phyloP scores from a whole-genome alignment of 35 echinoderm and acorn worm genomes.

The Apostichopus japonicus region DNA sequence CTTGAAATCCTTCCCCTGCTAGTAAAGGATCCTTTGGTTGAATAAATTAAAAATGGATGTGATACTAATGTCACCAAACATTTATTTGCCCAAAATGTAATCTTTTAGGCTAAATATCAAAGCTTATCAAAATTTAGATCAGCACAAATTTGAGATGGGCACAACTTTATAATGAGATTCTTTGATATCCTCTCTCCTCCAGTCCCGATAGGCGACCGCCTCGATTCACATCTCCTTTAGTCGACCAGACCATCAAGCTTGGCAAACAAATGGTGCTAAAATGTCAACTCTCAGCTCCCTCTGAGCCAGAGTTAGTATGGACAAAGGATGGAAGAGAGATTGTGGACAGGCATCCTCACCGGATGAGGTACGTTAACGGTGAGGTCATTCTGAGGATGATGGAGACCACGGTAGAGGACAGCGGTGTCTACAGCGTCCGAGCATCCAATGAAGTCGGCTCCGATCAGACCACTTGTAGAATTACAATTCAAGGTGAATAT shows the following conservation, averaged over 20 bases:
- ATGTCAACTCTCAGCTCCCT: slow-evolving; percentile 42
- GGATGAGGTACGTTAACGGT: slow-evolving; percentile 69
- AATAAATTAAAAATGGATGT: too few species aligned
- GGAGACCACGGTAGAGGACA: slow-evolving; percentile 64
- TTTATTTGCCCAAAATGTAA: too few species aligned
- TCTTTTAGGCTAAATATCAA: too few species aligned
- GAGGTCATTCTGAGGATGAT: slow-evolving; percentile 55
- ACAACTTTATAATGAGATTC: not conserved
- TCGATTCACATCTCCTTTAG: slow-evolving; percentile 7
- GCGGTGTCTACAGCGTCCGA: slow-evolving; percentile 53
- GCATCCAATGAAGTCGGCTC: slow-evolving; percentile 60
- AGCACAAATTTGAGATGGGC: too few species aligned
- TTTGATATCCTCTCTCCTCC: not conserved
- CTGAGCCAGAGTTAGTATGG: slow-evolving; percentile 36
- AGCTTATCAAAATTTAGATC: too few species aligned
- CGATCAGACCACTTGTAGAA: slow-evolving; percentile 42
- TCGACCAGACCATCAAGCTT: slow-evolving; percentile 53
- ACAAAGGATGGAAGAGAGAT: slow-evolving; percentile 51
- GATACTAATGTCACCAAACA: too few species aligned
- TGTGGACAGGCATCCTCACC: slow-evolving; percentile 48
- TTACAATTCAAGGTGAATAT: slow-evolving; percentile 47
- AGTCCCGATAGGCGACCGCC: slow-evolving; percentile 50
- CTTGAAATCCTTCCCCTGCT: too few species aligned
- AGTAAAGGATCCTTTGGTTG: too few species aligned
- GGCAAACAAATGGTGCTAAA: slow-evolving; percentile 55